These are phyloP conservation scores for Lithophane socia DNA, from an alignment of 2,888 invertebrate genomes.

Conservation along the genomic window DNA sequence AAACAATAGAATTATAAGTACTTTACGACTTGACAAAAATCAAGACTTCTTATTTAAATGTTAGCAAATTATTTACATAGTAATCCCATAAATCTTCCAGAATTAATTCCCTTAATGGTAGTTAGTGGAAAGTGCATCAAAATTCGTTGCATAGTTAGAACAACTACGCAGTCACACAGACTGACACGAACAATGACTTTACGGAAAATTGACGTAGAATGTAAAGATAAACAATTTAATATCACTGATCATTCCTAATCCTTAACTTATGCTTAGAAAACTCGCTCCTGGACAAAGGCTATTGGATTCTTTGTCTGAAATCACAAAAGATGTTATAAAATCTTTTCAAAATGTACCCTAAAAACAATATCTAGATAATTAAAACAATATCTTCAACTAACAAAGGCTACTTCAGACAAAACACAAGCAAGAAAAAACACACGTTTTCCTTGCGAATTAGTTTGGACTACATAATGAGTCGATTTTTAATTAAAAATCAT, in stretches of 20 bases:
- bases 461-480: constrained; percentile 22
- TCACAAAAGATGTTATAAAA: neutral
- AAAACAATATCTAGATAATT: neutral
- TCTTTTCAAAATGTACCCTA: neutral
- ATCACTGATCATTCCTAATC: neutral
- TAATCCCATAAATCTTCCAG: neutral
- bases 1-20: too few species aligned
- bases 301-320: neutral
- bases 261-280: neutral
- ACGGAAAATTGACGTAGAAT: neutral
- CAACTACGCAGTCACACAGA: neutral
- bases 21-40: neutral
- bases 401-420: neutral
- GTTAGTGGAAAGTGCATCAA: neutral
- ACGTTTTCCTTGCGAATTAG: constrained; percentile 3
- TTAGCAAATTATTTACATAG: neutral
- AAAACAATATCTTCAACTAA: neutral
- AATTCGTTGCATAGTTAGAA: neutral
- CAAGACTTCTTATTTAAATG: neutral
- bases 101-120: neutral
- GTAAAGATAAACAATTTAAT: neutral
- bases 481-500: constrained; percentile 51
- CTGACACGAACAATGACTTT: neutral
- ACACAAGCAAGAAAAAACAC: neutral
- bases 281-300: too few species aligned